A percentile compares a stretch with the other conserved stretches of the same genome.
Conservation (phyloP, 1,140 invertebrate genomes). For the Drusus annulatus region DNA sequence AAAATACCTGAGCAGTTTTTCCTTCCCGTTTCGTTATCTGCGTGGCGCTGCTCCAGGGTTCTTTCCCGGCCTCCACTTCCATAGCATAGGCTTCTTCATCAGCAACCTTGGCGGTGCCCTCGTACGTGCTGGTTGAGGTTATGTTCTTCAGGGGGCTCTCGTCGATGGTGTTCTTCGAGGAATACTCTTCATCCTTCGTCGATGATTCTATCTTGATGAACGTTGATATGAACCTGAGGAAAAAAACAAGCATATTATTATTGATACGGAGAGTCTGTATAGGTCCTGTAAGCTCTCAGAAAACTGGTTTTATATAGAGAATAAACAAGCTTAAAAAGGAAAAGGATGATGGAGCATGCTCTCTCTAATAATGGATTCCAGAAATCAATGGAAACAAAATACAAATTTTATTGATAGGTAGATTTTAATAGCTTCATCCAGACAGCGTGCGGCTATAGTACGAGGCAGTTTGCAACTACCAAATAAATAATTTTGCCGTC, state of each 20-base stretch:
- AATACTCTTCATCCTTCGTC: constrained; percentile 68
- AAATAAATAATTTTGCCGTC: no score
- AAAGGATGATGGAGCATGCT: no score
- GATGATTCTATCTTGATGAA: constrained; percentile 82
- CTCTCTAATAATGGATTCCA: no score
- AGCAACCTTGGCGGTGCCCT: not conserved
- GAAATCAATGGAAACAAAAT: no score
- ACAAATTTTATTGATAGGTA: no score
- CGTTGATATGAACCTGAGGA: constrained; percentile 64
- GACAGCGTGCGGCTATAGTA: no score
- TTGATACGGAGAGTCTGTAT: no score
- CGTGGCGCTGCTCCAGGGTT: constrained; percentile 7
- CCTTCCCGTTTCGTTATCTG: not conserved
- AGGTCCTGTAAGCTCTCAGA: no score
- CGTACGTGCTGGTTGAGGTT: constrained; percentile 36
- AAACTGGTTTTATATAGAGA: no score
- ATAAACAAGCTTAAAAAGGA: no score
- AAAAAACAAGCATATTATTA: not conserved
- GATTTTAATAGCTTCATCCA: no score
- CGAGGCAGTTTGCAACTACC: no score
- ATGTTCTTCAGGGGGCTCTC: constrained; percentile 50
- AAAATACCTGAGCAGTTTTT: constrained; percentile 8
- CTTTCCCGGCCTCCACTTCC: not conserved
- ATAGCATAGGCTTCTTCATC: not conserved
- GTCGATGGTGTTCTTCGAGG: constrained; percentile 45